Evolutionary conservation across 2,797 vertebrate genomes (phyloP).

Genomic region (Enteromius viviparus): DNA sequence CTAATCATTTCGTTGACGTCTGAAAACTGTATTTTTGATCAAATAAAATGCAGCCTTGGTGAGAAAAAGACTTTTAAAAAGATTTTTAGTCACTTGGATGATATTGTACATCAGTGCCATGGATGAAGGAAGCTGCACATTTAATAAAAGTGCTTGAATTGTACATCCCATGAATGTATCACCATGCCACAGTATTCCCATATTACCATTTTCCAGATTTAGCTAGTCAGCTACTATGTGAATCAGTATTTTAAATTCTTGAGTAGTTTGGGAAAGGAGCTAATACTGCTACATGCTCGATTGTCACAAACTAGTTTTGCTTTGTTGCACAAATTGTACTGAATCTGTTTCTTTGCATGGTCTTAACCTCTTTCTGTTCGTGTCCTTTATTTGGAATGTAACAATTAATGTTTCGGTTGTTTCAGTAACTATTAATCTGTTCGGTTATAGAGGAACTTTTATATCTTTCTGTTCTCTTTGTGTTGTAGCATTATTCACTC

Average conservation of each 20-base stretch:
- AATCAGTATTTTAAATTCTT: slow-evolving; percentile 47
- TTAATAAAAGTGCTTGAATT: slow-evolving; percentile 42
- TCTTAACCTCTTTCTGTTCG: slow-evolving; percentile 48
- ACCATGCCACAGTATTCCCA: slow-evolving; percentile 24
- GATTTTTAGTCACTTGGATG: not conserved
- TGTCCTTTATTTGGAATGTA: slow-evolving; percentile 45
- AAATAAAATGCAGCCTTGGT: not conserved
- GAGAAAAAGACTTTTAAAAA: not conserved
- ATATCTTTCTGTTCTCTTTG: slow-evolving; percentile 54
- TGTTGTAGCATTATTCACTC: slow-evolving; percentile 60
- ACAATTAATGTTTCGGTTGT: slow-evolving; percentile 40
- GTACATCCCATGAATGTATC: slow-evolving; percentile 59
- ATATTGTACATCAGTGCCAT: slow-evolving; percentile 23
- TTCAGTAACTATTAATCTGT: slow-evolving; percentile 48
- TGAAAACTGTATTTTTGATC: not conserved
- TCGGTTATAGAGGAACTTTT: slow-evolving; percentile 40
- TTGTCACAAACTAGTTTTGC: slow-evolving; percentile 63
- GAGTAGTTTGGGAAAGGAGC: slow-evolving; percentile 47
- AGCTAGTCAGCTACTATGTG: slow-evolving; percentile 43
- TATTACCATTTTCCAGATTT: slow-evolving; percentile 36
- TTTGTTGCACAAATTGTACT: slow-evolving; percentile 67
- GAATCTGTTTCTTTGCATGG: slow-evolving; percentile 55
- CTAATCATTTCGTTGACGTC: not conserved
- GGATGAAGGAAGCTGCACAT: slow-evolving; percentile 22
- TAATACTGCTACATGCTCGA: slow-evolving; percentile 53